phyloP scores from a whole-genome alignment of 1,140 invertebrate species.

The Atta colombica region DNA sequence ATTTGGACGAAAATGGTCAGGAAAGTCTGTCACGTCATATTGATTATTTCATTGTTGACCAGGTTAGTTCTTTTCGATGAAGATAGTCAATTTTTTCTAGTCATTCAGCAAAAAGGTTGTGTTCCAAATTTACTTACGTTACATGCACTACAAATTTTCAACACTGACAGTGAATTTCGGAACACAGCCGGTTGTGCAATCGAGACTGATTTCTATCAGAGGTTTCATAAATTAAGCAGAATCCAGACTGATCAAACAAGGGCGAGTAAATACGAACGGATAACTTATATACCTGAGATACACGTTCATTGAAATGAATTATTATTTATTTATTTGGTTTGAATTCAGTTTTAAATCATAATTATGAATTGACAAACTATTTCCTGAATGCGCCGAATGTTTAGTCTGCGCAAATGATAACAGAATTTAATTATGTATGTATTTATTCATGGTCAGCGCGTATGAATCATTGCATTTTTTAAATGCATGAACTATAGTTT shows the following conservation, averaged over 20 bases:
- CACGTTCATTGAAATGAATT: neutral
- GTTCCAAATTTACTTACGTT: no score
- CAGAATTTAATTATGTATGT: neutral
- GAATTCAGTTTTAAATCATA: neutral
- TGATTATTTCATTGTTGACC: neutral
- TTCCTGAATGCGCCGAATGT: neutral
- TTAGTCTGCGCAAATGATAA: neutral
- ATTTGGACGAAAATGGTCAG: neutral
- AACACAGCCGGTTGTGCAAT: neutral
- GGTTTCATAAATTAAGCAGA: neutral
- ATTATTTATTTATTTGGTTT: neutral
- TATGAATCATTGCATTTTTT: constrained; percentile 26
- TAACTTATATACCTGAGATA: neutral
- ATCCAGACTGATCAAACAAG: neutral
- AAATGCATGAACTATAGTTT: constrained; percentile 5
- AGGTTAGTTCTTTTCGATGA: constrained; percentile 18
- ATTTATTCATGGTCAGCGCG: neutral
- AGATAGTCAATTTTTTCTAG: neutral
- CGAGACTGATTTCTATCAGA: neutral
- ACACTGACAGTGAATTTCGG: no score
- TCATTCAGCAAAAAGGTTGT: neutral
- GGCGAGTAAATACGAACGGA: neutral
- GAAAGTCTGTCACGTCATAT: neutral
- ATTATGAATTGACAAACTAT: neutral
- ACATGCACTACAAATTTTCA: no score